Evolutionary conservation across 2,797 vertebrate species (phyloP), one percentile per base, ranked within the genome.

Genomic region (Centropyge bicolor): DNA sequence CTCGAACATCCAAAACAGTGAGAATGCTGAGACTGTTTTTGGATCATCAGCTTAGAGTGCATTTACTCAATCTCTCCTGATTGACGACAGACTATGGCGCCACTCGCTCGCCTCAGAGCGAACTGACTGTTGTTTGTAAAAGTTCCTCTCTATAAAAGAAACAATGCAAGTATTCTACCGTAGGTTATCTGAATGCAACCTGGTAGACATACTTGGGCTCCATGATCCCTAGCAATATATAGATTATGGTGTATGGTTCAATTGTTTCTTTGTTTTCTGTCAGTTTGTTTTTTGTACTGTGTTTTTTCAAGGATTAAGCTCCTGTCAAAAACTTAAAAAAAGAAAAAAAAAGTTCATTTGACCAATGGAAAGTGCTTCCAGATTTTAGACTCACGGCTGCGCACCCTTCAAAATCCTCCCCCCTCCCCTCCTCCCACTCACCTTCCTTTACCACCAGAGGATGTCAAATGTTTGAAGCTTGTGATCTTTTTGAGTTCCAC

Each of bases 171-270:
- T 92, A 93, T 94, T 91, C 94, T 94, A 94, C 89, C 0, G 40
- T 86, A 86, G 93, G 93, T 92, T 83, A 91, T 93, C 87, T 90
- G 94, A 94, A 95, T 93, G 92, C 91, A 87, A 93, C 93, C 92
- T 83, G 92, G 93, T 94, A 94, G 91, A 94, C 89, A 94, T 92
- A 94, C 91, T 93, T 94, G 87, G 74, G 86, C 91, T 93, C 87
- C 86, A 83, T 71, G 86, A 87, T 91, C 89, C 90, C 71, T 91
- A 95, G 95, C 94, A 95, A 95, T 95, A 95, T 93, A 86, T 91
- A 91, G 90, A 92, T 86, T 91, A 90, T 84, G 57, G 82, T 94
- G 91, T 92, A 80, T 75, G 86, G 88, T 93, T 93, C 81, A 63
- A 73, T 92, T 91, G 86, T 87, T 93, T 92, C 81, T 92, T 90